Evolutionary conservation across 2,797 vertebrate species (phyloP), one percentile per base, ranked within the genome.

Genomic region (Tamandua tetradactyla): DNA sequence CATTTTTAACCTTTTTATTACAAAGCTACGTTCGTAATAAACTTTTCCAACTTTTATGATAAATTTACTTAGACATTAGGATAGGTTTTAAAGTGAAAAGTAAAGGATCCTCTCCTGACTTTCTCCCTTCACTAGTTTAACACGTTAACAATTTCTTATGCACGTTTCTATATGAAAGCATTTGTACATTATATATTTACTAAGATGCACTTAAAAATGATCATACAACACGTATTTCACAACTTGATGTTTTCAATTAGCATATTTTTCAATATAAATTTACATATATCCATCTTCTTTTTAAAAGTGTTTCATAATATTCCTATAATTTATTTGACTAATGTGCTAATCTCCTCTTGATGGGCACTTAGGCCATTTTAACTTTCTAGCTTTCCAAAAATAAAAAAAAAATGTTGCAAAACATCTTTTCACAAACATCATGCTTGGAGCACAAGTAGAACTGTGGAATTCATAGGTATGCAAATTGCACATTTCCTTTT

Each of bases 401-500:
- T 35, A 74, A 44, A 55, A 55, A 55, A 52, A 52, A 47, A 55
- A 55, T 30, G 27, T 27, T 74, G 27, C 9, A 37, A 69, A 69
- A 69, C 3, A 12, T 69, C 69, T 74, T 15, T 44, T 13, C 11
- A 47, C 27, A 32, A 17, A 3, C 32, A 47, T 62, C n/a, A 37
- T n/a, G 37, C 9, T 84, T 55, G n/a, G 27, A 57, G 64, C 35
- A 27, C 6, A 61, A 55, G 59, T 20, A n/a, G 37, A 88, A 75
- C 35, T 49, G 44, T 3, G 1, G 32, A 5, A 0, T 35, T n/a
- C 35, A 0, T 0, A 25, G 25, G 7, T 22, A 25, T 30, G 7
- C 27, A 61, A 22, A 61, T 9, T 13, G 18, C 22, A 5, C 11
- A 4, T 7, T 7, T 15, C 35, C 7, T n/a, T 71, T n/a, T n/a